Evolutionary conservation across 2,113 vertebrate species (phyloP).

Genomic region (Sciurus niger): DNA sequence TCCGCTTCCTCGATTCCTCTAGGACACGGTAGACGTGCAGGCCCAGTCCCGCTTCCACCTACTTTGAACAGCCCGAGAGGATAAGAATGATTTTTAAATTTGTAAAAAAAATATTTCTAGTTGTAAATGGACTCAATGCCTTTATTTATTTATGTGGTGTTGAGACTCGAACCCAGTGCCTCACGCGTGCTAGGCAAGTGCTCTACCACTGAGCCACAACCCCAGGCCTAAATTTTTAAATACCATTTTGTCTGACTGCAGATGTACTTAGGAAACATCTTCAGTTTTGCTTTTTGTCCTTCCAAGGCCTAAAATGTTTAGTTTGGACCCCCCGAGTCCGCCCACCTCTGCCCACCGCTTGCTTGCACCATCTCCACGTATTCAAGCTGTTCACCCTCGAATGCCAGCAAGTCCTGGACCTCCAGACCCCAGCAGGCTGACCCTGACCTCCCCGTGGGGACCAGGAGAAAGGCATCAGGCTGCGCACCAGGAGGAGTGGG

Average conservation of each 20-base stretch:
- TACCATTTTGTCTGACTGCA: neutral
- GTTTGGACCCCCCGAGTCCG: neutral
- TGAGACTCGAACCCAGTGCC: no score
- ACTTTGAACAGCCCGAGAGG: neutral
- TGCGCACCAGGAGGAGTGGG: neutral
- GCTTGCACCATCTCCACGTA: accelerated
- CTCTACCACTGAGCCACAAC: no score
- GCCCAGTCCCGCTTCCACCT: neutral
- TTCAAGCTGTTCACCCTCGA: neutral
- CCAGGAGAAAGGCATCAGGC: neutral
- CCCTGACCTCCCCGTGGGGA: neutral
- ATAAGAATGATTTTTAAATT: neutral
- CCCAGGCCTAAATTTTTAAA: no score
- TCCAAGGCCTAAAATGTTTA: neutral
- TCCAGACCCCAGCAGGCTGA: neutral
- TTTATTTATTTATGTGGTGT: no score
- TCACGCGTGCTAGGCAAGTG: no score
- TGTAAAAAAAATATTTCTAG: no score
- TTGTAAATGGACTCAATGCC: no score
- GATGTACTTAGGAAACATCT: neutral
- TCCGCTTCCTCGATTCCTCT: neutral
- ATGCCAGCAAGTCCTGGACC: neutral
- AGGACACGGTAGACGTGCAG: neutral
- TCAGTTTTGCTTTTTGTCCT: neutral
- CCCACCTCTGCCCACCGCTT: accelerated